phyloP scores from a whole-genome alignment of 2,888 invertebrate genomes.

The Platycheirus albimanus region DNA sequence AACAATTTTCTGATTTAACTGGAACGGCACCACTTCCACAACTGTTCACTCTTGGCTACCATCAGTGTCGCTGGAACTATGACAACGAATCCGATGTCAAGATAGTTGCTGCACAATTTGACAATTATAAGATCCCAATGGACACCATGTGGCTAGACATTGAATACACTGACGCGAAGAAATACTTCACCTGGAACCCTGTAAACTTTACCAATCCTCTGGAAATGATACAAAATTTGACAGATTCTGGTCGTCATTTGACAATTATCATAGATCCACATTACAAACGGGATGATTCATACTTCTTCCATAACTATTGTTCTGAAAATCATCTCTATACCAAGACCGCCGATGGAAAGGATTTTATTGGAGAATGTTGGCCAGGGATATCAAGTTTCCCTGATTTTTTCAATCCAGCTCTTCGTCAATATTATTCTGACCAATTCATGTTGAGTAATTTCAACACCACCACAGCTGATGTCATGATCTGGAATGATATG shows the following conservation, averaged over 20 bases:
- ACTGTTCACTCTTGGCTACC: slow-evolving; percentile 93
- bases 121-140: slow-evolving; percentile 94
- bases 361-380: slow-evolving; percentile 99
- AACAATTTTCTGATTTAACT: slow-evolving; percentile 94
- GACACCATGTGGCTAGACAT: slow-evolving; percentile 99
- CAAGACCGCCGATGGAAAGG: slow-evolving; percentile 94
- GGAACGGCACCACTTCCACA: slow-evolving; percentile 96
- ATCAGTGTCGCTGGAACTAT: slow-evolving; percentile 99
- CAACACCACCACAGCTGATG: slow-evolving; percentile 89
- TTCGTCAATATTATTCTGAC: slow-evolving; percentile 91
- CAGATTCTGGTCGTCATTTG: slow-evolving; percentile 94
- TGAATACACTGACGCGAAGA: slow-evolving; percentile 98
- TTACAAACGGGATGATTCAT: slow-evolving; percentile 95
- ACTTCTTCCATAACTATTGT: slow-evolving; percentile 95
- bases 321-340: slow-evolving; percentile 93
- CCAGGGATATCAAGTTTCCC: slow-evolving; percentile 97
- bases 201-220: slow-evolving; percentile 93
- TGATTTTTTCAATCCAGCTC: slow-evolving; percentile 95
- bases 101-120: slow-evolving; percentile 93
- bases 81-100: slow-evolving; percentile 97
- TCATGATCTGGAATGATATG: slow-evolving; percentile 99
- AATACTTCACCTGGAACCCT: slow-evolving; percentile 99
- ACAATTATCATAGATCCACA: slow-evolving; percentile 99
- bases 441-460: slow-evolving; percentile 84
- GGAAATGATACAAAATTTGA: slow-evolving; percentile 95